Conservation (phyloP, 2,113 vertebrate genomes). For the Ranitomeya variabilis region DNA sequence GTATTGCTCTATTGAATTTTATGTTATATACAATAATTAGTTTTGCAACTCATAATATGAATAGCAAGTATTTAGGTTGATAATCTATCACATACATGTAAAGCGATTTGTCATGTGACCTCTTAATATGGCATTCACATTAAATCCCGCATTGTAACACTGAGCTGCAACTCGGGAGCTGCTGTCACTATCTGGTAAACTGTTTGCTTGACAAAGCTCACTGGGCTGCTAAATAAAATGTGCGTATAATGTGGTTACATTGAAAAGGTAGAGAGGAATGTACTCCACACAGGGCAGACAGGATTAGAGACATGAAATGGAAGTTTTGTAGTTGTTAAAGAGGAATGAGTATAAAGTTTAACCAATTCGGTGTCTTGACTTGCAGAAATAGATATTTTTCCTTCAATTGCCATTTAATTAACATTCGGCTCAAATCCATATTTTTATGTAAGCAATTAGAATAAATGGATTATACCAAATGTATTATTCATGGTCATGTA, state of each 20-base stretch:
- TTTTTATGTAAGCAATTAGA: too few relatives aligned
- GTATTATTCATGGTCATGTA: too few relatives aligned
- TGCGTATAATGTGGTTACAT: slow-evolving; percentile 35
- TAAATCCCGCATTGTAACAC: slow-evolving; percentile 34
- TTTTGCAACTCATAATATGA: background rate
- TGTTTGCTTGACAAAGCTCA: slow-evolving; percentile 41
- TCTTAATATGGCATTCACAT: slow-evolving; percentile 19
- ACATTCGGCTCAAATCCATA: too few relatives aligned
- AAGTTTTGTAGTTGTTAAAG: background rate
- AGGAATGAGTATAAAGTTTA: background rate
- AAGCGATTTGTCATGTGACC: background rate
- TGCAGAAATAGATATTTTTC: background rate
- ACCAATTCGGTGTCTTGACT: background rate
- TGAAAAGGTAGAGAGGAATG: slow-evolving; percentile 1
- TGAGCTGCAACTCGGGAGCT: slow-evolving; percentile 23
- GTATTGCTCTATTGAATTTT: too few relatives aligned
- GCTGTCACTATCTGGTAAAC: slow-evolving; percentile 51
- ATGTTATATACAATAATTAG: background rate
- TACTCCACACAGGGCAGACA: background rate
- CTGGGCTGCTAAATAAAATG: slow-evolving; percentile 47
- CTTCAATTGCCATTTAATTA: too few relatives aligned
- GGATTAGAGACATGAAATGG: slow-evolving; percentile 25
- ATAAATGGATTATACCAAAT: too few relatives aligned
- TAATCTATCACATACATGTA: background rate
- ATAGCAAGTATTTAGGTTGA: background rate